A percentile compares a stretch with the other conserved stretches of the same genome.
Evolutionary conservation across 2,113 vertebrate genomes (phyloP).

Genomic region (Pseudopipra pipra): DNA sequence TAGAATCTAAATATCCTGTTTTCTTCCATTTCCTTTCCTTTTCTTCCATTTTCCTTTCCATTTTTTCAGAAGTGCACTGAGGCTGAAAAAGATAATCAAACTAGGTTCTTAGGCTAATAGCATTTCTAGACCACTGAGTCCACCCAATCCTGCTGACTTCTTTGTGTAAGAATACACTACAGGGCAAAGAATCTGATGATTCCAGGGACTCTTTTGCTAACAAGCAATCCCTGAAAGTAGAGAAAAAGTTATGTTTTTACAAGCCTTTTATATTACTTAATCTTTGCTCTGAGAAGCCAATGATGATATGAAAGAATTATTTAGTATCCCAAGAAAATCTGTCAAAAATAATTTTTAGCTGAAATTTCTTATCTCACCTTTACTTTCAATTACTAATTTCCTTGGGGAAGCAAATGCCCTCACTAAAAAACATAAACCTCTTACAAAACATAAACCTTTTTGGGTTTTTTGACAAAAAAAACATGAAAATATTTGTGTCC

Average conservation of each 20-base stretch:
- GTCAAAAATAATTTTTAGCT: neutral
- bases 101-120: neutral
- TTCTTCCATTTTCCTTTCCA: neutral
- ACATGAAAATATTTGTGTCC: neutral
- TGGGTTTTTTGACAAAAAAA: neutral
- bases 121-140: conserved; percentile 1
- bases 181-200: neutral
- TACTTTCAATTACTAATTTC: neutral
- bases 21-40: neutral
- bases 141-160: neutral
- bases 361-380: neutral
- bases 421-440: neutral
- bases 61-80: neutral
- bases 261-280: neutral
- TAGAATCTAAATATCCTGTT: neutral
- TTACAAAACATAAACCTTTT: neutral
- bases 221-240: neutral
- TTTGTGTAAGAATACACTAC: neutral
- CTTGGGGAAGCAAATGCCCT: neutral
- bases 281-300: neutral
- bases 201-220: neutral
- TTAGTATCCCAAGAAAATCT: neutral
- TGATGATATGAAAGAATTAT: neutral
- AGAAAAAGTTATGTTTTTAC: neutral
- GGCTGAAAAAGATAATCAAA: neutral